Conservation (phyloP, 2,797 vertebrate genomes). For the Brotogeris chrysoptera region DNA sequence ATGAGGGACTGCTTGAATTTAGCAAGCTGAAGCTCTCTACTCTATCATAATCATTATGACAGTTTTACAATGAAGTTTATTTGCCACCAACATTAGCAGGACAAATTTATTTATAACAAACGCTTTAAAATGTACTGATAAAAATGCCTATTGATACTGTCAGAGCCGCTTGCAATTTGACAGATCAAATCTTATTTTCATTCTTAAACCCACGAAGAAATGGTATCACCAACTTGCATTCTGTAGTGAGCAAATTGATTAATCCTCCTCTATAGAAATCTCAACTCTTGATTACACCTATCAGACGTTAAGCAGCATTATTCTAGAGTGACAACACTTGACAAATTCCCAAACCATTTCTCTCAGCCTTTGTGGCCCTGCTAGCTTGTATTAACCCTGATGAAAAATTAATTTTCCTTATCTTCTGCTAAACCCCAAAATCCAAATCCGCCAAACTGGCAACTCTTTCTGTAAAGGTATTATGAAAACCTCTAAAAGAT, state of each 20-base stretch:
- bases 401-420: constrained; percentile 99
- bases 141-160: constrained; percentile 80
- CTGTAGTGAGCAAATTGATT: constrained; percentile 91
- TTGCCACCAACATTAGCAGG: constrained; percentile 71
- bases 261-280: constrained; percentile 95
- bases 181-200: constrained; percentile 91
- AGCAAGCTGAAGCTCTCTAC: constrained; percentile 10
- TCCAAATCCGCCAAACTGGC: constrained; percentile 97
- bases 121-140: constrained; percentile 74
- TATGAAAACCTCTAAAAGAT: constrained; percentile 92
- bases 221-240: constrained; percentile 87
- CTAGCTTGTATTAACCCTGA: constrained; percentile 93
- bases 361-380: constrained; percentile 88
- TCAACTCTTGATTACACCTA: constrained; percentile 92
- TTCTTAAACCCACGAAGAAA: constrained; percentile 79
- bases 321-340: constrained; percentile 94
- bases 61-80: constrained; percentile 65
- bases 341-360: constrained; percentile 88
- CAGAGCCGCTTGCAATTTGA: constrained; percentile 82
- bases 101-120: constrained; percentile 81
- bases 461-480: constrained; percentile 97
- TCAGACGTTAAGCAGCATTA: constrained; percentile 95
- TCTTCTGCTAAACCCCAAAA: constrained; percentile 95
- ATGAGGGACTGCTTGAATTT: constrained; percentile 26
- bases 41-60: constrained; percentile 62